A percentile compares a stretch with the other conserved stretches of the same genome.
Evolutionary conservation across 2,113 vertebrate genomes (phyloP).

Genomic region (Sceloporus undulatus): DNA sequence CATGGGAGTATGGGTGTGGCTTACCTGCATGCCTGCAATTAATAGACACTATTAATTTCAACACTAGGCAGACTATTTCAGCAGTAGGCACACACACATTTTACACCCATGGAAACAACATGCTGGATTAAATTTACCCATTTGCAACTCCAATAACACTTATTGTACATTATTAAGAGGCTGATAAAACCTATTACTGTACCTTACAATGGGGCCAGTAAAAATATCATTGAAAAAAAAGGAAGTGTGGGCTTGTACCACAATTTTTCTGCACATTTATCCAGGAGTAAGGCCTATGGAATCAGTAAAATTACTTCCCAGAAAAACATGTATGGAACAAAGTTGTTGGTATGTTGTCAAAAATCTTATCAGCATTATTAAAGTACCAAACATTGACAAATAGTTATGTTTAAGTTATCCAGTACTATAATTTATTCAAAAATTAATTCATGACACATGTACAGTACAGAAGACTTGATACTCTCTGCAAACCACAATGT

Average conservation of each 20-base stretch:
- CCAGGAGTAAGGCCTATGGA: not conserved
- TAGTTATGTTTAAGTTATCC: not conserved
- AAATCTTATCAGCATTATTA: not conserved
- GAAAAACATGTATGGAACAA: not conserved
- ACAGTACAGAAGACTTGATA: not conserved
- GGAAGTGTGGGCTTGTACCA: not conserved
- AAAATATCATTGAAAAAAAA: not conserved
- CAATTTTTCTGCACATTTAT: not conserved
- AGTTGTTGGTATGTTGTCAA: not conserved
- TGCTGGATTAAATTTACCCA: rapidly evolving
- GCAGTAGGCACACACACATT: not conserved
- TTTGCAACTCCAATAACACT: not conserved
- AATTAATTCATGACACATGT: not conserved
- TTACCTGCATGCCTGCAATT: not conserved
- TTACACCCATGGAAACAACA: not conserved
- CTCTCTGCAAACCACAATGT: not conserved
- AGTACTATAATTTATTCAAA: not conserved
- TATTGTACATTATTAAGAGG: not conserved
- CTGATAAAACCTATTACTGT: not conserved
- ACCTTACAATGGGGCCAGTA: not conserved
- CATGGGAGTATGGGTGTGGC: too few species aligned
- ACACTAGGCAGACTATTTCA: not conserved
- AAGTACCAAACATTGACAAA: not conserved
- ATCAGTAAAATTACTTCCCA: not conserved
- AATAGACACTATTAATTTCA: not conserved